phyloP scores from a whole-genome alignment of 2,797 vertebrate genomes.

The Trematomus bernacchii region DNA sequence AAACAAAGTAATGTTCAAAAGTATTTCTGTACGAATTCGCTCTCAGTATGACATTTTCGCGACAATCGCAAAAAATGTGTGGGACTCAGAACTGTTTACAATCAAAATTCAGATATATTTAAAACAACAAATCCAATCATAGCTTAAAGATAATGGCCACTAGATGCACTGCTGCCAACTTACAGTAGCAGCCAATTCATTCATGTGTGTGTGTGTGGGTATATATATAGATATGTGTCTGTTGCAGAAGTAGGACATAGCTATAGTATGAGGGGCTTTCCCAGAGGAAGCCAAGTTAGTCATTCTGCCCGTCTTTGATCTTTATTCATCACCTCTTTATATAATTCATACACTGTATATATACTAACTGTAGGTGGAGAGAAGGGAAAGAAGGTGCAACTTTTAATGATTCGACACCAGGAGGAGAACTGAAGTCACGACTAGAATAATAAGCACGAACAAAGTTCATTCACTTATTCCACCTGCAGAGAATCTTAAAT shows the following conservation, averaged over 20 bases:
- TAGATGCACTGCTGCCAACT: conserved; percentile 2
- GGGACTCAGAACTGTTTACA: neutral
- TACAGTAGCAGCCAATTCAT: neutral
- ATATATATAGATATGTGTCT: neutral
- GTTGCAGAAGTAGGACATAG: conserved; percentile 49
- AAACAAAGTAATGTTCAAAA: too few species aligned
- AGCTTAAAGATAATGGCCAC: neutral
- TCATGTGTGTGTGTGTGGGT: conserved; percentile 3
- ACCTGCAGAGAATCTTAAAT: conserved; percentile 27
- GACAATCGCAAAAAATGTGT: neutral
- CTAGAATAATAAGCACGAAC: conserved; percentile 23
- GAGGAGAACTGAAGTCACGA: conserved; percentile 20
- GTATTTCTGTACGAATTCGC: neutral
- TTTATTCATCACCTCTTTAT: conserved; percentile 68
- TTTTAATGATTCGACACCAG: conserved; percentile 22
- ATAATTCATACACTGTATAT: conserved; percentile 49
- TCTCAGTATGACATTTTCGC: neutral
- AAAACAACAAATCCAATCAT: neutral
- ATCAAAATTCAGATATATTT: neutral
- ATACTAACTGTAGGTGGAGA: conserved; percentile 21
- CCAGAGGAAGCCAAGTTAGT: conserved; percentile 27
- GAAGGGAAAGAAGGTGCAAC: neutral
- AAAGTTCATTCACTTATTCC: conserved; percentile 23
- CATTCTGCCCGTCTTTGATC: conserved; percentile 50
- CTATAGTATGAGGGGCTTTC: conserved; percentile 40